A percentile compares a stretch with the other conserved stretches of the same genome.
phyloP scores from a whole-genome alignment of 2,797 vertebrate genomes.

The Sarcoramphus papa region DNA sequence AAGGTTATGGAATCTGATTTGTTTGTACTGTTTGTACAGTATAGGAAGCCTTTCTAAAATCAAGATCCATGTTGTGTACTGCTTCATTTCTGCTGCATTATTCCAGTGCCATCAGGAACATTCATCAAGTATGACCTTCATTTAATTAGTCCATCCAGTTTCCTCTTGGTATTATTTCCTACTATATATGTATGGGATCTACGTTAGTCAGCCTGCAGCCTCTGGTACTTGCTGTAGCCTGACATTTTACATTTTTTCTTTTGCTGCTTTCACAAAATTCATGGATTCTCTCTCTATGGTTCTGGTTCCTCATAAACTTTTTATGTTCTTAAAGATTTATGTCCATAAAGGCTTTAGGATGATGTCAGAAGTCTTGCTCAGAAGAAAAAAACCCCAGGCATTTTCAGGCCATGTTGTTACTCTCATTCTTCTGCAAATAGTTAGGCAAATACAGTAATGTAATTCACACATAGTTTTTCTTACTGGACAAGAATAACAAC shows the following conservation, averaged over 20 bases:
- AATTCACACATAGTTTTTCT: not conserved
- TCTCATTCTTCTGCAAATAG: not conserved
- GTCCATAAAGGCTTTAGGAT: not conserved
- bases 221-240: not conserved
- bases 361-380: not conserved
- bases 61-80: slow-evolving; percentile 1
- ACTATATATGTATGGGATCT: not conserved
- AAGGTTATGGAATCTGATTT: slow-evolving; percentile 24
- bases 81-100: not conserved
- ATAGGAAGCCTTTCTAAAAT: slow-evolving; percentile 22
- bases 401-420: not conserved
- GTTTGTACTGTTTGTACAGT: not conserved
- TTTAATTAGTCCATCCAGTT: slow-evolving; percentile 41
- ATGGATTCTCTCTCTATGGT: not conserved
- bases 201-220: not conserved
- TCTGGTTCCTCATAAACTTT: not conserved
- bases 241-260: not conserved
- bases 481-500: not conserved
- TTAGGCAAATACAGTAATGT: not conserved
- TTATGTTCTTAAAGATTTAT: not conserved
- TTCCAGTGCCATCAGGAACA: not conserved
- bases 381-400: not conserved
- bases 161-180: slow-evolving; percentile 28
- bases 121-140: slow-evolving; percentile 2
- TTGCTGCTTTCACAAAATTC: not conserved